Evolutionary conservation across 1,140 invertebrate species (phyloP).

Genomic region (Papilio polytes): DNA sequence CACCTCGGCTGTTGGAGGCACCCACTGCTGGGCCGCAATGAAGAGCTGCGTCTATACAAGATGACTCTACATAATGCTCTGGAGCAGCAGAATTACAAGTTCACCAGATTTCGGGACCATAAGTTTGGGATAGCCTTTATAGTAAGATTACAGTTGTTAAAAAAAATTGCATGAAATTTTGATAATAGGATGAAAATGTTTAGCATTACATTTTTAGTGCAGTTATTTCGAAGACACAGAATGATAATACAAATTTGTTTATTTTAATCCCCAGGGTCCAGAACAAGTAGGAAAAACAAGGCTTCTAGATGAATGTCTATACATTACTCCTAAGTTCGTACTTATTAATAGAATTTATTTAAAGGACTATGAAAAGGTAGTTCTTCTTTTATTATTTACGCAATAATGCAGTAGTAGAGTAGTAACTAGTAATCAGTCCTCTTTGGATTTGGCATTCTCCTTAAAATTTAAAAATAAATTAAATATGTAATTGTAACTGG

Average conservation of each 20-base stretch:
- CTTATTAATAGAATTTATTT: constrained; percentile 73
- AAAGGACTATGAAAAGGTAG: constrained; percentile 63
- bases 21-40: constrained; percentile 55
- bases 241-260: background rate
- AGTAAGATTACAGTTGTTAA: constrained; percentile 48
- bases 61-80: constrained; percentile 49
- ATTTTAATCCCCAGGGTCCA: constrained; percentile 79
- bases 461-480: background rate
- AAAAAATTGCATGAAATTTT: background rate
- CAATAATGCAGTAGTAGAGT: too few species aligned
- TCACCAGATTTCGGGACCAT: constrained; percentile 60
- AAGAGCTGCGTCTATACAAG: constrained; percentile 55
- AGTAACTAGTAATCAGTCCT: background rate
- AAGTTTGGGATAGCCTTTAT: constrained; percentile 67
- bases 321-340: constrained; percentile 71
- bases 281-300: constrained; percentile 85
- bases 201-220: background rate
- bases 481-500: background rate
- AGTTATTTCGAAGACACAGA: background rate
- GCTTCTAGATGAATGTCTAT: constrained; percentile 84
- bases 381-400: background rate
- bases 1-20: constrained; percentile 37
- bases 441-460: background rate
- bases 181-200: background rate
- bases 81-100: constrained; percentile 48